phyloP scores from a whole-genome alignment of 2,888 invertebrate genomes.

The Tiphia femorata region DNA sequence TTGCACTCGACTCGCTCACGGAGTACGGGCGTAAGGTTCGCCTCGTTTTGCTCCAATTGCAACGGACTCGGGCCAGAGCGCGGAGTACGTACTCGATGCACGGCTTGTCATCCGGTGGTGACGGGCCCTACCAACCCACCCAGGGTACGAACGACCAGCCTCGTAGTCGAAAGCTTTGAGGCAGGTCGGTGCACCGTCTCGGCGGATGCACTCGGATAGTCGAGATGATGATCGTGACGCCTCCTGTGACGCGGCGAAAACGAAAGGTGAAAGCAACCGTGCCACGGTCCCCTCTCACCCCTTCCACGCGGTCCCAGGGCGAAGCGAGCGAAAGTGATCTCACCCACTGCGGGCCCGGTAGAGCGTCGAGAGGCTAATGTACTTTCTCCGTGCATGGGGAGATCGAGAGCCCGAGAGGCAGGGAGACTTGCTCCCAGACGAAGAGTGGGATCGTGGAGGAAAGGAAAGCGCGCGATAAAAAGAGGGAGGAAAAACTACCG shows the following conservation, averaged over 20 bases:
- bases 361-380: conserved; percentile 37
- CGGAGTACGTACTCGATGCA: no score
- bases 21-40: no score
- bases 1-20: no score
- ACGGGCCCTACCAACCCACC: no score
- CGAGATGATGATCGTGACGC: conserved; percentile 12
- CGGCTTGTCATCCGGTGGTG: no score
- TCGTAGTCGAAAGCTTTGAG: conserved; percentile 35
- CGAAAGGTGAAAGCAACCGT: conserved; percentile 52
- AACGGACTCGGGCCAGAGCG: no score
- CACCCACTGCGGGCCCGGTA: no score
- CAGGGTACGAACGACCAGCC: conserved; percentile 10
- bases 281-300: no score
- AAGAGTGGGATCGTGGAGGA: not conserved
- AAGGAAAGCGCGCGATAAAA: not conserved
- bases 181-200: conserved; percentile 55
- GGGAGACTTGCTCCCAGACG: no score
- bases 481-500: no score
- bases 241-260: conserved; percentile 28
- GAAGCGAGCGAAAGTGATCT: conserved; percentile 49
- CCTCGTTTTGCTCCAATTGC: no score
- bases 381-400: conserved; percentile 50
- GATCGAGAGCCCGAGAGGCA: not conserved
- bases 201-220: conserved; percentile 29
- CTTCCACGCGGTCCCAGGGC: conserved; percentile 20